Base-by-base conservation (phyloP, 1,140 invertebrate genomes). In the Drosophila pandora region DNA sequence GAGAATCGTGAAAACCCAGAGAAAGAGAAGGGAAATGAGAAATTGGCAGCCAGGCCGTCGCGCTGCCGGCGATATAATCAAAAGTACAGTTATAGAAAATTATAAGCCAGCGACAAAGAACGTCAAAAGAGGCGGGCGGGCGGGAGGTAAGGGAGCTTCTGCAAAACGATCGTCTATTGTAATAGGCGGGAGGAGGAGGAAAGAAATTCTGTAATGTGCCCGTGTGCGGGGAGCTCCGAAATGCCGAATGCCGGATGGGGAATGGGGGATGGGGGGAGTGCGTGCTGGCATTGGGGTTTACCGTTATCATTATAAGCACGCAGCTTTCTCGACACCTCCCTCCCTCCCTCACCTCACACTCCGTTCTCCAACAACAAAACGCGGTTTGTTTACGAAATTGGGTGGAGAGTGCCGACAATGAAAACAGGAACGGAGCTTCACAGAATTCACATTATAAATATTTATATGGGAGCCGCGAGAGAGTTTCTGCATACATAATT, bases 301-400 rank as follows among this genome's bases (percentile, higher is more conserved):
- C 81, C 67, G 81, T 87, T 84, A 84, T 81, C 63, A 74, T 74
- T 84, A 84, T 87, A 41, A 65, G 73, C 81, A 84, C 82, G 81
- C 68, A 82, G 64, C 76, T 69, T 58, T 48, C 45, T 71, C 47
- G 54, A 28, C 32, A 17, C 17, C 17, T 17, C 17, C 17, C 17
- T 17, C 17, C 17, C 17, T 17, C 30, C 21, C n/a, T n/a, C 30
- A 12, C 13, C 25, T 30, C 34, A n/a, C 12, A 37, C 34, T 43
- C 53, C 45, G 25, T 22, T 64, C 55, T 68, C 52, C 65, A 80
- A 81, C 78, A 81, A 78, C 69, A 82, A 83, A 76, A 84, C 80
- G 80, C 80, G 82, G 81, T 85, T 85, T 85, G 82, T 85, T 85
- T 85, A 85, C 82, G 82, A 85, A 85, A 64, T 79, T 83, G 79